These are phyloP conservation scores for Alligator mississippiensis DNA, from an alignment of 2,113 vertebrate species.

Conservation along the genomic window DNA sequence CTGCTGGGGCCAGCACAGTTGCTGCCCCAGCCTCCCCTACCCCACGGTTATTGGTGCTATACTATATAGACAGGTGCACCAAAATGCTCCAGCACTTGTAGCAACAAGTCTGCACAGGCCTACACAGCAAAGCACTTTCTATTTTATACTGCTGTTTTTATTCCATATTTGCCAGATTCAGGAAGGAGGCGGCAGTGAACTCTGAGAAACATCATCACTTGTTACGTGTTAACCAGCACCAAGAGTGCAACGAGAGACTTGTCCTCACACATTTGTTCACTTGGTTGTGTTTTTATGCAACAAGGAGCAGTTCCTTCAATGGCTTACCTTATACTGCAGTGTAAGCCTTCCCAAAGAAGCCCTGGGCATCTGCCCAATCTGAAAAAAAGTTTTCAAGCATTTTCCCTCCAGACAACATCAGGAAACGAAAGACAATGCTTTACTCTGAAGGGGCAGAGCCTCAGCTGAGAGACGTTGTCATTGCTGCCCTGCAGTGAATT, in stretches of 20 bases:
- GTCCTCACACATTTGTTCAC: constrained; percentile 50
- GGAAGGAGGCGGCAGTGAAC: neutral
- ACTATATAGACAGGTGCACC: too few species aligned
- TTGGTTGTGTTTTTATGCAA: constrained; percentile 30
- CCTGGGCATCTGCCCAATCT: neutral
- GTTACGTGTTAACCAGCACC: constrained; percentile 38
- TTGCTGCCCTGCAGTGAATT: neutral
- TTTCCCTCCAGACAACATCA: neutral
- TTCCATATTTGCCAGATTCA: neutral
- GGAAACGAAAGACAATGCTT: fast-evolving
- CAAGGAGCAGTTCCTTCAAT: constrained; percentile 28
- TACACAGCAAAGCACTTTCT: neutral
- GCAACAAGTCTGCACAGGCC: neutral
- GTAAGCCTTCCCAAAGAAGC: neutral
- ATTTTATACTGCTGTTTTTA: neutral
- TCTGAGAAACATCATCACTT: neutral
- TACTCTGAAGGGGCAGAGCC: fast-evolving
- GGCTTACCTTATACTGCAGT: neutral
- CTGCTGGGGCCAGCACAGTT: too few species aligned
- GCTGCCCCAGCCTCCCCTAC: too few species aligned
- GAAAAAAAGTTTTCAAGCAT: neutral
- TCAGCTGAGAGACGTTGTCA: neutral
- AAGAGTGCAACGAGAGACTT: constrained; percentile 28
- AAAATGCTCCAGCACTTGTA: neutral
- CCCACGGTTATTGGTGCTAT: neutral